phyloP scores from a whole-genome alignment of 2,888 invertebrate species.

The Agrotis puta region DNA sequence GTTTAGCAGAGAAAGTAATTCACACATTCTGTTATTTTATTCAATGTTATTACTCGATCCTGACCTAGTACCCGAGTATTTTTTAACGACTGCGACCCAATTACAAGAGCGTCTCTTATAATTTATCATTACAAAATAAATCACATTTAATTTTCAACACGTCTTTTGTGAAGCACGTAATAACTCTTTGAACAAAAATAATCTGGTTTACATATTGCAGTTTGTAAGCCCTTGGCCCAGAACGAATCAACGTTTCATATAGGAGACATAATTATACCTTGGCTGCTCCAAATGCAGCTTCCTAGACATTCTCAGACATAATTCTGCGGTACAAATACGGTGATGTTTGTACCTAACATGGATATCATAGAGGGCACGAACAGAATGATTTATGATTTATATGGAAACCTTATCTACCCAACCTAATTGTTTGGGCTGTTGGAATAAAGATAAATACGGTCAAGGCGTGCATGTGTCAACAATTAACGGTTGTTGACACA shows the following conservation, averaged over 20 bases:
- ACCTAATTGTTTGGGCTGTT: constrained; percentile 71
- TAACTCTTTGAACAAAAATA: constrained; percentile 37
- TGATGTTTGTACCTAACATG: constrained; percentile 68
- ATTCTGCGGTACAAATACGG: constrained; percentile 64
- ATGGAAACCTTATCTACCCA: constrained; percentile 75
- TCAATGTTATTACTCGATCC: constrained; percentile 35
- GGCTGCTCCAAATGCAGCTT: constrained; percentile 47
- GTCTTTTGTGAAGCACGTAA: constrained; percentile 28
- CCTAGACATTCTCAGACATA: constrained; percentile 61
- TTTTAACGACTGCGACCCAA: constrained; percentile 33
- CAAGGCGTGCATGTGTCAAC: constrained; percentile 56
- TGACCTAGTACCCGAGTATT: constrained; percentile 43
- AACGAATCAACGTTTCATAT: constrained; percentile 29
- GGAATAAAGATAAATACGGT: constrained; percentile 62
- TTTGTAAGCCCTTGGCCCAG: constrained; percentile 55
- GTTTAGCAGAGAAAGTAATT: constrained; percentile 60
- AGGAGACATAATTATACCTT: constrained; percentile 45
- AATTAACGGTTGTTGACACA: constrained; percentile 34
- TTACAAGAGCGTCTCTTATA: constrained; percentile 25
- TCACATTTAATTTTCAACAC: not conserved
- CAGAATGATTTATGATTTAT: constrained; percentile 72
- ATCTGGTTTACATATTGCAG: constrained; percentile 39
- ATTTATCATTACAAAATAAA: constrained; percentile 21
- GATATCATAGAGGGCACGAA: constrained; percentile 68
- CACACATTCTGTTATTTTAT: constrained; percentile 42